Evolutionary conservation across 2,888 invertebrate genomes (phyloP).

Genomic region (Calameuta filiformis): DNA sequence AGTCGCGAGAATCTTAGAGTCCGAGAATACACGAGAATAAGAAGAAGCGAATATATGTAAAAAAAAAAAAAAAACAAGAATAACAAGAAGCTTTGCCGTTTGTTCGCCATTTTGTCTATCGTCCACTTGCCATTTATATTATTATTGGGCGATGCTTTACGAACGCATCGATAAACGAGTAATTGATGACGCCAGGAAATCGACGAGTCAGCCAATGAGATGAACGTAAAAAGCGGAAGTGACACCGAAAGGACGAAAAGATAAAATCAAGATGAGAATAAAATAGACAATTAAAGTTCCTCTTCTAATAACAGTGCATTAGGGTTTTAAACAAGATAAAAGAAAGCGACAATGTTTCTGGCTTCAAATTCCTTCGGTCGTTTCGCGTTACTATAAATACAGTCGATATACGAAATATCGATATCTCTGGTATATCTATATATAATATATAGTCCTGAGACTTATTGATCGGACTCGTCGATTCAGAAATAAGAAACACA

Average conservation of each 20-base stretch:
- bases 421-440: not conserved
- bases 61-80: too few relatives aligned
- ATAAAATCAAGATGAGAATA: not conserved
- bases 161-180: not conserved
- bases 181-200: not conserved
- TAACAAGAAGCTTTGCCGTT: not conserved
- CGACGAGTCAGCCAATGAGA: not conserved
- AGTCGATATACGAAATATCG: not conserved
- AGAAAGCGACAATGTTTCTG: not conserved
- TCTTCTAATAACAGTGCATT: not conserved
- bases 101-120: not conserved
- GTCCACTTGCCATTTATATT: not conserved
- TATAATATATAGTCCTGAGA: not conserved
- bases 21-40: not conserved
- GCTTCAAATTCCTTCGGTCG: not conserved
- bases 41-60: not conserved
- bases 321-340: not conserved
- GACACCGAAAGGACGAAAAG: too few relatives aligned
- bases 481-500: not conserved
- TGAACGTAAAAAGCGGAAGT: not conserved
- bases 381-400: not conserved
- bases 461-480: not conserved
- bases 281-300: not conserved
- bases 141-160: not conserved
- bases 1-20: not conserved